phyloP scores from a whole-genome alignment of 2,113 vertebrate species.

The Hypanus sabinus region DNA sequence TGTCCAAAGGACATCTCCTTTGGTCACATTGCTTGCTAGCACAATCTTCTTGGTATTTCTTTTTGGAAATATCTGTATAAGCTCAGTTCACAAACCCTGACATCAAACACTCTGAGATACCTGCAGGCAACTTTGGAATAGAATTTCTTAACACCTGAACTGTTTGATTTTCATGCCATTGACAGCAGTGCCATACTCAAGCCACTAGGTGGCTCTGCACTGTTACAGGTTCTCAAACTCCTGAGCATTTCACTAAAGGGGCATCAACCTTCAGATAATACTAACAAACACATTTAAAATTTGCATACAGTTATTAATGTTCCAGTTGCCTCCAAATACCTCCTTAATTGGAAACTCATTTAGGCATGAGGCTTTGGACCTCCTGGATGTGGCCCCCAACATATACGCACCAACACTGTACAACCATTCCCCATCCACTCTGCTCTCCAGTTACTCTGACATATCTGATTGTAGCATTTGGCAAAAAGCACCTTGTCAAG shows the following conservation, averaged over 20 bases:
- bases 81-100: not conserved
- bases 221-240: not conserved
- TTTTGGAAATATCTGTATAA: not conserved
- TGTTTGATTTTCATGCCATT: not conserved
- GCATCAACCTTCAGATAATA: not conserved
- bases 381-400: not conserved
- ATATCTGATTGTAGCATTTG: not conserved
- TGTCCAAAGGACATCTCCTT: too few species aligned
- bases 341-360: not conserved
- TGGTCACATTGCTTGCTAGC: too few species aligned
- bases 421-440: not conserved
- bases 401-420: not conserved
- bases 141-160: not conserved
- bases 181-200: not conserved
- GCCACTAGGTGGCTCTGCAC: not conserved
- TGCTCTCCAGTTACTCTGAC: not conserved
- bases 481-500: not conserved
- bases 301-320: not conserved
- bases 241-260: not conserved
- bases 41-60: not conserved
- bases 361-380: not conserved
- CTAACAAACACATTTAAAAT: conserved; percentile 9
- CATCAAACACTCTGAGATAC: not conserved
- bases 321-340: not conserved
- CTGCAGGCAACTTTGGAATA: not conserved